phyloP scores from a whole-genome alignment of 2,113 vertebrate species.

The Lycaon pictus region DNA sequence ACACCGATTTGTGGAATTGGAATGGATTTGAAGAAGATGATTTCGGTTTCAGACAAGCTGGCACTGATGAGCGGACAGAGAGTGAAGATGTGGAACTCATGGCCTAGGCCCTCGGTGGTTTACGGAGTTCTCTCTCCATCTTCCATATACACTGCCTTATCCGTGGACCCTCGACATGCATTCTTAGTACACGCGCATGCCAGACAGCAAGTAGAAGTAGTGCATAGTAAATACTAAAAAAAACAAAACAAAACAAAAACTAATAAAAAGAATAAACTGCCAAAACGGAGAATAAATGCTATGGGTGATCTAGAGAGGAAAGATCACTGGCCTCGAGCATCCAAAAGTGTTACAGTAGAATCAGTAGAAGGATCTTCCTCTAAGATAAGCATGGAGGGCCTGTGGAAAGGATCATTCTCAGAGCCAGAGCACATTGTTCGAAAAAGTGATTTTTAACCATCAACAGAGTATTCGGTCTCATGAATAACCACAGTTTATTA shows the following conservation, averaged over 20 bases:
- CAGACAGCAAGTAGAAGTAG: neutral
- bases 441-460: neutral
- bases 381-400: neutral
- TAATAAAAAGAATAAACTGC: neutral
- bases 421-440: neutral
- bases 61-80: neutral
- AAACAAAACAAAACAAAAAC: too few relatives aligned
- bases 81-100: neutral
- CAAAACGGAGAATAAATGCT: neutral
- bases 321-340: neutral
- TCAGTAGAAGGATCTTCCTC: neutral
- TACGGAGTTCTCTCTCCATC: neutral
- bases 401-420: neutral
- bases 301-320: rapidly evolving
- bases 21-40: neutral
- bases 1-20: neutral
- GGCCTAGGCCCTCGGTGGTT: neutral
- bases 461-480: neutral
- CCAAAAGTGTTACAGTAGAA: neutral
- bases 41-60: neutral
- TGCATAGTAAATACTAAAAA: rapidly evolving
- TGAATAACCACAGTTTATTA: neutral
- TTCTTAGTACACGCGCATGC: neutral
- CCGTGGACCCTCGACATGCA: neutral
- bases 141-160: rapidly evolving